Conservation (phyloP, 2,888 invertebrate genomes). For the Brachyopa scutellaris region DNA sequence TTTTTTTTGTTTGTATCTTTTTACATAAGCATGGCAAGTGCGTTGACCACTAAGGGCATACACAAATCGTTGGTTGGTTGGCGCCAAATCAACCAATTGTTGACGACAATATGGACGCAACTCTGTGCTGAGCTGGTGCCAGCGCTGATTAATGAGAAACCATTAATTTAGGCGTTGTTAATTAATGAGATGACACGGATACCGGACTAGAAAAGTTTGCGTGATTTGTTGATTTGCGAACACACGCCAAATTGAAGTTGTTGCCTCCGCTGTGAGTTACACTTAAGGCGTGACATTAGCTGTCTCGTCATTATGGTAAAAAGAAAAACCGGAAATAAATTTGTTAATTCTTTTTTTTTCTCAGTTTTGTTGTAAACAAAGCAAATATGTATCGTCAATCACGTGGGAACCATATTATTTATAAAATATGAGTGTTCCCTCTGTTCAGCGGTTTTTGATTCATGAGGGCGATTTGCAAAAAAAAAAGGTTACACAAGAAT, state of each 20-base stretch:
- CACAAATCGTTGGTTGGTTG: constrained; percentile 59
- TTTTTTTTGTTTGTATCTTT: no score
- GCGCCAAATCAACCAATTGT: constrained; percentile 35
- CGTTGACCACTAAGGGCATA: constrained; percentile 32
- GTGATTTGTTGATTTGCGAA: constrained; percentile 54
- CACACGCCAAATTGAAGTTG: constrained; percentile 37
- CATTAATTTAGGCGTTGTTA: constrained; percentile 37
- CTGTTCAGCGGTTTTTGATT: background rate
- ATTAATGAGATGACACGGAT: constrained; percentile 38
- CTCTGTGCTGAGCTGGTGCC: background rate
- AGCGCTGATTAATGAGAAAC: constrained; percentile 23
- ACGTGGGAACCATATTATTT: background rate
- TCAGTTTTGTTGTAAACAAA: no score
- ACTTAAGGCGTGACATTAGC: constrained; percentile 35
- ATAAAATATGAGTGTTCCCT: no score
- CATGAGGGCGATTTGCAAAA: background rate
- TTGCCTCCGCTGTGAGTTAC: constrained; percentile 43
- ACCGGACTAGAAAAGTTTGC: constrained; percentile 29
- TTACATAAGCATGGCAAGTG: background rate
- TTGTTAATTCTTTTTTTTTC: background rate
- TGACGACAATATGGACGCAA: constrained; percentile 35
- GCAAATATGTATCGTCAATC: background rate
- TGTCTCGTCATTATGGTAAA: background rate
- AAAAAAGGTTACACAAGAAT: background rate
- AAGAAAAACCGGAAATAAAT: constrained; percentile 12